phyloP scores from a whole-genome alignment of 2,888 invertebrate genomes.

The Morpho deidamia region DNA sequence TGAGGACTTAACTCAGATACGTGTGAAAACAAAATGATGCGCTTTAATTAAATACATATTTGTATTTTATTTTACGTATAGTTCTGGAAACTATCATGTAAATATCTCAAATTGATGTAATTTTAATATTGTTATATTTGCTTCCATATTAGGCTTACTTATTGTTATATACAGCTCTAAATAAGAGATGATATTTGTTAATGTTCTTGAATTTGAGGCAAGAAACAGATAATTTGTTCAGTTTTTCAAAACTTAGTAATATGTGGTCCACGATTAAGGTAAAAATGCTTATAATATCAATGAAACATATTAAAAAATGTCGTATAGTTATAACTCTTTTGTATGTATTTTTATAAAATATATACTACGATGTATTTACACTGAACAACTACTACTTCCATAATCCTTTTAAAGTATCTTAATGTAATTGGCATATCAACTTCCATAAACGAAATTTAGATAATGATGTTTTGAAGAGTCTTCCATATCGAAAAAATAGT shows the following conservation, averaged over 20 bases:
- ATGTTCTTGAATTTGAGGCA: slow-evolving; percentile 32
- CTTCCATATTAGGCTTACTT: slow-evolving; percentile 68
- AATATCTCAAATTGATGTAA: slow-evolving; percentile 60
- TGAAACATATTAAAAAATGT: slow-evolving; percentile 62
- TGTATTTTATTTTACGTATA: slow-evolving; percentile 48
- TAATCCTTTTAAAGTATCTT: slow-evolving; percentile 48
- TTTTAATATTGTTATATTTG: slow-evolving; percentile 70
- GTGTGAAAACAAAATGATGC: slow-evolving; percentile 71
- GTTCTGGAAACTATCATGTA: slow-evolving; percentile 61
- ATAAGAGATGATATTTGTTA: slow-evolving; percentile 38
- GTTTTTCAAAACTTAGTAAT: slow-evolving; percentile 22
- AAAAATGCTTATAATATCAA: slow-evolving; percentile 67
- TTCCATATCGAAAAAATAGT: slow-evolving; percentile 77
- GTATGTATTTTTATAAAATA: slow-evolving; percentile 77
- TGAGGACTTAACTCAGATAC: slow-evolving; percentile 58
- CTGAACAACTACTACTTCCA: slow-evolving; percentile 67
- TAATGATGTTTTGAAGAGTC: slow-evolving; percentile 60
- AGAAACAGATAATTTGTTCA: slow-evolving; percentile 23
- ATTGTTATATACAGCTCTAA: slow-evolving; percentile 59
- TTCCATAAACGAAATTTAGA: slow-evolving; percentile 70
- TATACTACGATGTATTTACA: slow-evolving; percentile 71
- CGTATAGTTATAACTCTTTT: slow-evolving; percentile 60
- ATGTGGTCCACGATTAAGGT: slow-evolving; percentile 59
- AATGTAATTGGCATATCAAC: slow-evolving; percentile 77
- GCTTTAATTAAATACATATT: slow-evolving; percentile 66